Conservation (phyloP, 2,888 invertebrate genomes). For the Heterodera filipjevi region DNA sequence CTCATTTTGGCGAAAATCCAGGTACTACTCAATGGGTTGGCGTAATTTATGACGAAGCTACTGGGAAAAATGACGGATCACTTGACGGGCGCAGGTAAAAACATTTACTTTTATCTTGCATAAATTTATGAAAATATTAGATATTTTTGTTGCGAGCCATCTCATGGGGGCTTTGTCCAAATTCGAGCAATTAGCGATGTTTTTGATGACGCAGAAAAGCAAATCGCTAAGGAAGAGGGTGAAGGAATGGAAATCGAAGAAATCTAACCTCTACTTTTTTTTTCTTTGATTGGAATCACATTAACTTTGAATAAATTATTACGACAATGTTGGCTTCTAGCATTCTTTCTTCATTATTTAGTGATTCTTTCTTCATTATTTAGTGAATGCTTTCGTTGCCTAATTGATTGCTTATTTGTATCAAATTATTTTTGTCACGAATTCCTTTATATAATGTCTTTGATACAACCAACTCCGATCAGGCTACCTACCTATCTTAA, state of each 20-base stretch:
- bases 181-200: conserved; percentile 23
- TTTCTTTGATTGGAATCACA: too few species aligned
- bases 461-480: too few species aligned
- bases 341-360: too few species aligned
- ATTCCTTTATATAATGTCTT: too few species aligned
- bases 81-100: conserved; percentile 79
- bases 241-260: conserved; percentile 7
- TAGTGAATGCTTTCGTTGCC: too few species aligned
- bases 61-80: conserved; percentile 94
- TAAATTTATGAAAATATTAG: conserved; percentile 11
- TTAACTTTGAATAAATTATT: too few species aligned
- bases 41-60: conserved; percentile 87
- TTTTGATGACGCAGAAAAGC: conserved; percentile 24
- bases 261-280: neutral
- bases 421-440: too few species aligned
- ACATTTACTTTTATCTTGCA: neutral
- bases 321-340: too few species aligned
- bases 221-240: neutral
- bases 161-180: conserved; percentile 34
- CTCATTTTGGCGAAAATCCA: conserved; percentile 70
- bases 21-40: conserved; percentile 86
- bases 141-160: conserved; percentile 31
- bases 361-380: too few species aligned
- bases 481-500: too few species aligned
- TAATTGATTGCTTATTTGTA: too few species aligned